phyloP scores from a whole-genome alignment of 1,140 invertebrate species.

The Aphaenogaster rudis region DNA sequence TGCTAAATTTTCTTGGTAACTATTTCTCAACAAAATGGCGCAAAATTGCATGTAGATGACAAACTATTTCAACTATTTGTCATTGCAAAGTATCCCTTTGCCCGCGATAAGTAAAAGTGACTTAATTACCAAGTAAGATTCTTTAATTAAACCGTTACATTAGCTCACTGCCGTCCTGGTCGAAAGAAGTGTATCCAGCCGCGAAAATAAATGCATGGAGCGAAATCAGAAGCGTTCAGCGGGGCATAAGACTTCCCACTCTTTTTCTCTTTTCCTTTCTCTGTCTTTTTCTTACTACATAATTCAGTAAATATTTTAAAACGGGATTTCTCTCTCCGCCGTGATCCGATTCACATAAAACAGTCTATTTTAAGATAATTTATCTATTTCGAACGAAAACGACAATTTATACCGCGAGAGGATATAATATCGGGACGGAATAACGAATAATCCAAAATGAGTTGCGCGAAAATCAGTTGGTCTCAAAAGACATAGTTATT shows the following conservation, averaged over 20 bases:
- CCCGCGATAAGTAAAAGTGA: conserved; percentile 39
- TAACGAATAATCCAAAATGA: conserved; percentile 25
- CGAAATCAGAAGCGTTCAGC: conserved; percentile 9
- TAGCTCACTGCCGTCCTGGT: conserved; percentile 17
- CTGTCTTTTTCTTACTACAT: not conserved
- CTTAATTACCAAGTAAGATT: conserved; percentile 62
- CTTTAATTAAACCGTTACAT: conserved; percentile 60
- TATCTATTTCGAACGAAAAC: not conserved
- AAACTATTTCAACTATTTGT: conserved; percentile 44
- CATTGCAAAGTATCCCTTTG: conserved; percentile 6
- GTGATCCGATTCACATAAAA: conserved; percentile 1
- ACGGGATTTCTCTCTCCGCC: not conserved
- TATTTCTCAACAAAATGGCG: not conserved
- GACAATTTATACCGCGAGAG: not conserved
- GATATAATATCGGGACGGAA: not conserved
- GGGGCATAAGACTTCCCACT: not conserved
- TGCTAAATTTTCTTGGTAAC: not conserved
- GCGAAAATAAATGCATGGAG: conserved; percentile 46
- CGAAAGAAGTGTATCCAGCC: conserved; percentile 22
- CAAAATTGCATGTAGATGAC: not conserved
- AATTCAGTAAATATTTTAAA: conserved; percentile 48
- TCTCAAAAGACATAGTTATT: not conserved
- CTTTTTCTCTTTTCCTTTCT: not conserved
- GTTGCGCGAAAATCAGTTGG: conserved; percentile 30
- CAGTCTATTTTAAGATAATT: not conserved